Conservation (phyloP, 2,797 vertebrate species). For the Scomberomorus guttatus region DNA sequence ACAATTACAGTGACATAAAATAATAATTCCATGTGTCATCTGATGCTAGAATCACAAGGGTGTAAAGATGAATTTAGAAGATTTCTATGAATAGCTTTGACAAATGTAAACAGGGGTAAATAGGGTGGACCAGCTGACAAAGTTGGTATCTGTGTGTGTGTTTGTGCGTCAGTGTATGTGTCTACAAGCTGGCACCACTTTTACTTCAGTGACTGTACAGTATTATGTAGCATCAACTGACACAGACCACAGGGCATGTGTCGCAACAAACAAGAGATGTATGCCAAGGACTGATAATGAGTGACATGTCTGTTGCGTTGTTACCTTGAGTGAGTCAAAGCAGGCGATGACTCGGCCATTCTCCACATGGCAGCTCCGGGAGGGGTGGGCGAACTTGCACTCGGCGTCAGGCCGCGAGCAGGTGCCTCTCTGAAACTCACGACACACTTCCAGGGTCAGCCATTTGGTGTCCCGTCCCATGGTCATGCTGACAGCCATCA, state of each 20-base stretch:
- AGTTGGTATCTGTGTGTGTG: conserved; percentile 9
- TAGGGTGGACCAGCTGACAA: background rate
- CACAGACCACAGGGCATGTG: background rate
- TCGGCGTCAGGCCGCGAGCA: conserved; percentile 95
- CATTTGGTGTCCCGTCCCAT: conserved; percentile 99
- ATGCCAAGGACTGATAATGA: conserved; percentile 2
- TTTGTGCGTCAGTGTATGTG: conserved; percentile 8
- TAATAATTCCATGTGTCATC: background rate
- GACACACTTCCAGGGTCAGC: conserved; percentile 99
- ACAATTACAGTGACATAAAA: background rate
- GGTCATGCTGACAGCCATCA: conserved; percentile 93
- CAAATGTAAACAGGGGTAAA: background rate
- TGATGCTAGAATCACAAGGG: background rate
- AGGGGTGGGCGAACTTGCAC: conserved; percentile 99
- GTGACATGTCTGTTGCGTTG: conserved; percentile 49
- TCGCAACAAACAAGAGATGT: conserved; percentile 34
- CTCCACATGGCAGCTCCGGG: conserved; percentile 98
- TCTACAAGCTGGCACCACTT: conserved; percentile 4
- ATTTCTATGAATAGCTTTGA: background rate
- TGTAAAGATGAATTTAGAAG: background rate
- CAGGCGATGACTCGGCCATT: conserved; percentile 98
- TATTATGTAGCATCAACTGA: background rate
- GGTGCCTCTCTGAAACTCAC: conserved; percentile 98
- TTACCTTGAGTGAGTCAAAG: conserved; percentile 99
- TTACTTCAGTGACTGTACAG: conserved; percentile 16